Percentiles rank a stretch among this genome's conserved stretches.
Conservation (phyloP, 2,113 vertebrate genomes). For the Polypterus bichir region DNA sequence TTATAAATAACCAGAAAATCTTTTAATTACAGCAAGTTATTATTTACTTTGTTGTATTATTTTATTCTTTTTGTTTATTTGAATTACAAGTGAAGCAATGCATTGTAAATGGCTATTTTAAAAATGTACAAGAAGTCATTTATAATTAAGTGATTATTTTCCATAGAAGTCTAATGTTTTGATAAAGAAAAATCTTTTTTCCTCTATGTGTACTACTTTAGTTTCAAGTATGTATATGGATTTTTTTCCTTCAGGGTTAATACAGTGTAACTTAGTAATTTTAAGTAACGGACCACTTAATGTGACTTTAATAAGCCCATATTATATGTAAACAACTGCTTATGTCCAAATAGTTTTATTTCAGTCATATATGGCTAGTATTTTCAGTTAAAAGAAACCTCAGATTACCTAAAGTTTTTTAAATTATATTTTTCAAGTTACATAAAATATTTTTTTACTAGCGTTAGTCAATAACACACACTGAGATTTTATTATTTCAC, state of each 20-base stretch:
- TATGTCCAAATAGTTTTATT: not conserved
- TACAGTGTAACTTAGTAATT: conserved; percentile 30
- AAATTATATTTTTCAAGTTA: no score
- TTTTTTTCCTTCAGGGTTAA: conserved; percentile 30
- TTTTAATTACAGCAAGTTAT: conserved; percentile 21
- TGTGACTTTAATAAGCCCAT: not conserved
- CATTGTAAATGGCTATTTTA: conserved; percentile 25
- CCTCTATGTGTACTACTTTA: no score
- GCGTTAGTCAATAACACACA: no score
- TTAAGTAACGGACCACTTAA: conserved; percentile 33
- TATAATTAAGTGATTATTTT: conserved; percentile 20
- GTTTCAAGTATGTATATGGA: conserved; percentile 12
- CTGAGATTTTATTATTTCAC: no score
- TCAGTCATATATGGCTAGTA: no score
- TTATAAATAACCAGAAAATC: no score
- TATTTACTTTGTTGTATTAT: conserved; percentile 14
- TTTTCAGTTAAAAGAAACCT: no score
- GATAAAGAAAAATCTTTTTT: no score
- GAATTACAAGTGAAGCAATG: conserved; percentile 23
- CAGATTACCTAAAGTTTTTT: no score
- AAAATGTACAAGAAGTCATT: conserved; percentile 27
- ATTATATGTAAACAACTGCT: not conserved
- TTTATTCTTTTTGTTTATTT: conserved; percentile 9
- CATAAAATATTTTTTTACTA: no score
- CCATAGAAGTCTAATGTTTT: no score